Percentiles rank a stretch among this genome's conserved stretches.
Conservation (phyloP, 2,113 vertebrate species). For the Etheostoma spectabile region DNA sequence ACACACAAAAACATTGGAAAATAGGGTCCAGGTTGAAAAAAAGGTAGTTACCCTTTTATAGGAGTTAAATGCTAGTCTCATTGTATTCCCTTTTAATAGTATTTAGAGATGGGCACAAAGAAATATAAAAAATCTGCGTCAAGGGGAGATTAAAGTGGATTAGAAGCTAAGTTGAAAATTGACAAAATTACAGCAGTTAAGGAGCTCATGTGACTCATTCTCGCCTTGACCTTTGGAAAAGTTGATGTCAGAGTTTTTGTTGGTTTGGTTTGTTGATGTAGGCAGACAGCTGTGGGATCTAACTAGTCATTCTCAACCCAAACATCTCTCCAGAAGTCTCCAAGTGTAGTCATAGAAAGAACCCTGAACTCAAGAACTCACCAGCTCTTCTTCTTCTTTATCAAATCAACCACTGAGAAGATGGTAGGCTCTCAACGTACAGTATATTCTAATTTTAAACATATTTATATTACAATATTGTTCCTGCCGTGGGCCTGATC, state of each 20-base stretch:
- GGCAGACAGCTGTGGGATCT: not conserved
- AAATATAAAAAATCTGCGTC: not conserved
- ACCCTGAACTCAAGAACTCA: not conserved
- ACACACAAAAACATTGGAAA: too few relatives aligned
- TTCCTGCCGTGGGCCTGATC: too few relatives aligned
- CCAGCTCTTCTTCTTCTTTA: not conserved
- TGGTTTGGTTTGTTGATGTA: not conserved
- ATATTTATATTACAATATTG: too few relatives aligned
- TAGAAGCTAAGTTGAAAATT: not conserved
- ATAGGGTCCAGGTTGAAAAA: too few relatives aligned
- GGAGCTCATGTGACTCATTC: conserved; percentile 3
- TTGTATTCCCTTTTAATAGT: not conserved
- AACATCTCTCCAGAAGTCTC: not conserved
- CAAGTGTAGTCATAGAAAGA: not conserved
- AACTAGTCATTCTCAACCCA: not conserved
- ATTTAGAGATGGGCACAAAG: not conserved
- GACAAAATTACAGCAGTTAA: too few relatives aligned
- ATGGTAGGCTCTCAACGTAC: too few relatives aligned
- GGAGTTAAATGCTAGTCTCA: not conserved
- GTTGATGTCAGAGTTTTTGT: conserved; percentile 13
- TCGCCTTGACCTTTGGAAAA: conserved; percentile 10
- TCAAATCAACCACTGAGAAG: not conserved
- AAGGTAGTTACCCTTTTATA: not conserved
- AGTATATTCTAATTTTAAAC: too few relatives aligned
- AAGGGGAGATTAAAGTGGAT: not conserved